Conservation (phyloP, 2,797 vertebrate genomes). For the Lithobates pipiens region DNA sequence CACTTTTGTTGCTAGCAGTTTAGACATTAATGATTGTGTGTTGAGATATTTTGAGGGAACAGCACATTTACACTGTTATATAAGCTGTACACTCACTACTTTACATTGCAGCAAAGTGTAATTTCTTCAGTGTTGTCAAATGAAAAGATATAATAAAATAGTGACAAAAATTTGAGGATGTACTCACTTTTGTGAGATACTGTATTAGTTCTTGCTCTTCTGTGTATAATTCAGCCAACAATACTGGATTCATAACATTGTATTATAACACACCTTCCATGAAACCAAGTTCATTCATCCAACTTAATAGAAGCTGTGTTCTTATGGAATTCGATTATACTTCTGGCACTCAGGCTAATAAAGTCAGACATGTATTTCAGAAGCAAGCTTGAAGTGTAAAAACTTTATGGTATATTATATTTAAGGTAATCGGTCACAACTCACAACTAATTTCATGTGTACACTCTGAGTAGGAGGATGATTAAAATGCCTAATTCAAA, state of each 20-base stretch:
- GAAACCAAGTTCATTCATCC: background rate
- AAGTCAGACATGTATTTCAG: background rate
- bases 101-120: too few species aligned
- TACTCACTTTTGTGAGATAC: too few species aligned
- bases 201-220: background rate
- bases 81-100: too few species aligned
- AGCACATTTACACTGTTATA: too few species aligned
- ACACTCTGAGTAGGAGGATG: constrained; percentile 14
- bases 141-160: too few species aligned
- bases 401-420: background rate
- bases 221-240: background rate
- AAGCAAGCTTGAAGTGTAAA: background rate
- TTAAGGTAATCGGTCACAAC: constrained; percentile 23
- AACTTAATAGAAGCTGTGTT: background rate
- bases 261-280: background rate
- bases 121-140: too few species aligned
- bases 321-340: background rate
- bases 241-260: background rate
- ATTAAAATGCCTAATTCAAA: constrained; percentile 19
- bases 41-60: too few species aligned
- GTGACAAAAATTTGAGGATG: too few species aligned
- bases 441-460: constrained; percentile 9
- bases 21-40: too few species aligned
- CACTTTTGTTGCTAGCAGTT: too few species aligned
- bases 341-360: background rate